A percentile compares a stretch with the other conserved stretches of the same genome.
phyloP scores from a whole-genome alignment of 2,113 vertebrate genomes.

The Chascanopsetta lugubris region DNA sequence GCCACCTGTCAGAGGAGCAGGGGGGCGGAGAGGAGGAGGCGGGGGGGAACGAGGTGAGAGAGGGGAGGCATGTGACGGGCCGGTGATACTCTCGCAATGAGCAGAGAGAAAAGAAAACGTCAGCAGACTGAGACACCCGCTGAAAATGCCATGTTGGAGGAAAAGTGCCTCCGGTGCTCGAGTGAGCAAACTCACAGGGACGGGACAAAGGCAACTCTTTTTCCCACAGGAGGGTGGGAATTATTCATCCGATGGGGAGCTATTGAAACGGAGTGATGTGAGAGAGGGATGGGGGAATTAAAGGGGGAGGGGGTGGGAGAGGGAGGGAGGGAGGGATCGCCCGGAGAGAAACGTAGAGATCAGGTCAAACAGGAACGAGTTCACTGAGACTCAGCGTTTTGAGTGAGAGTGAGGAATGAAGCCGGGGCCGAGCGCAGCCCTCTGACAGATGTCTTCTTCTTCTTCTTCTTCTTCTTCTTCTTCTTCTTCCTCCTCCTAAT shows the following conservation, averaged over 20 bases:
- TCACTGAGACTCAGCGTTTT: constrained; percentile 66
- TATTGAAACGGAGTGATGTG: constrained; percentile 39
- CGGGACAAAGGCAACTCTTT: constrained; percentile 45
- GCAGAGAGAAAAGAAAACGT: constrained; percentile 64
- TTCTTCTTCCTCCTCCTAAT: constrained; percentile 39
- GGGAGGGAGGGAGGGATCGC: constrained; percentile 25
- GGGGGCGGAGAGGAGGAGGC: constrained; percentile 37
- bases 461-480: no score
- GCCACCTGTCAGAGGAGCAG: constrained; percentile 62
- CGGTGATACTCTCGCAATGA: constrained; percentile 65
- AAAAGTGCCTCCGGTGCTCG: constrained; percentile 30
- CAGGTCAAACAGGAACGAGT: constrained; percentile 57
- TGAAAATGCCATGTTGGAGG: constrained; percentile 20
- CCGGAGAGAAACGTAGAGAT: constrained; percentile 27
- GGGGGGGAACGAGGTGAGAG: constrained; percentile 31
- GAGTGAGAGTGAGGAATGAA: constrained; percentile 59
- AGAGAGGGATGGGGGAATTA: constrained; percentile 40
- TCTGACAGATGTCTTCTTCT: constrained; percentile 35
- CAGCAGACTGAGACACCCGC: constrained; percentile 4
- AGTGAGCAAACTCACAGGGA: constrained; percentile 12
- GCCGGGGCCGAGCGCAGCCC: constrained; percentile 15
- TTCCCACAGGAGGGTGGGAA: constrained; percentile 47
- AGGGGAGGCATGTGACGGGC: constrained; percentile 67
- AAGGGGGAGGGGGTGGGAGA: constrained; percentile 27
- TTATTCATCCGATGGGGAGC: constrained; percentile 51